Percentiles rank a stretch among this genome's conserved stretches.
These are phyloP conservation scores for Danio kyathit DNA, from an alignment of 2,797 vertebrate species.

Conservation along the genomic window DNA sequence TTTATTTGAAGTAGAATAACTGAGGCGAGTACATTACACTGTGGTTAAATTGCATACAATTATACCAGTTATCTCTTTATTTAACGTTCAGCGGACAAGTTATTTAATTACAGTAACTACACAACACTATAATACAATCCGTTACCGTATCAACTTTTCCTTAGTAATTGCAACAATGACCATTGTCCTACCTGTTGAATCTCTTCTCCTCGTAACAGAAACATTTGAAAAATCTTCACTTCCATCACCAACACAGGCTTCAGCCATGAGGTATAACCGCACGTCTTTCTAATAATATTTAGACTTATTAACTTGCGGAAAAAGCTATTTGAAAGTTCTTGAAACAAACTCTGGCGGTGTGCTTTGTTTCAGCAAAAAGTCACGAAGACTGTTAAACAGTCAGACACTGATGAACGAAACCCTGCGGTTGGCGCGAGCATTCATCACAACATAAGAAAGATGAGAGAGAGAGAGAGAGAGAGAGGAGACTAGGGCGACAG, in stretches of 20 bases:
- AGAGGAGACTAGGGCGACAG: no score
- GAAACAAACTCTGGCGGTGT: neutral
- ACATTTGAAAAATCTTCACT: slow-evolving; percentile 82
- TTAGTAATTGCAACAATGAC: neutral
- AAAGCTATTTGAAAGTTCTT: neutral
- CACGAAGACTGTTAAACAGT: neutral
- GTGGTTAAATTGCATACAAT: no score
- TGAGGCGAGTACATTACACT: no score
- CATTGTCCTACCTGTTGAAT: slow-evolving; percentile 77
- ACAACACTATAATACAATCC: no score
- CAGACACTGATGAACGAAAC: neutral
- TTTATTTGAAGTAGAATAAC: no score
- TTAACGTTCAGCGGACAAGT: no score
- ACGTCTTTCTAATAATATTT: neutral
- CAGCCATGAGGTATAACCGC: slow-evolving; percentile 81
- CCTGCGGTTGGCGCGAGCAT: neutral
- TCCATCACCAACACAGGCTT: slow-evolving; percentile 84
- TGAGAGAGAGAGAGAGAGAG: no score
- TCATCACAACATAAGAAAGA: no score
- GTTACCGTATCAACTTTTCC: neutral
- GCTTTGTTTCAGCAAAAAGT: neutral
- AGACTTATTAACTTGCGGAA: neutral
- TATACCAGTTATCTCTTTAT: no score
- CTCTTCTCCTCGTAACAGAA: slow-evolving; percentile 70
- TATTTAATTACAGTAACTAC: no score